Conservation (phyloP, 2,888 invertebrate genomes). For the Plusia festucae region DNA sequence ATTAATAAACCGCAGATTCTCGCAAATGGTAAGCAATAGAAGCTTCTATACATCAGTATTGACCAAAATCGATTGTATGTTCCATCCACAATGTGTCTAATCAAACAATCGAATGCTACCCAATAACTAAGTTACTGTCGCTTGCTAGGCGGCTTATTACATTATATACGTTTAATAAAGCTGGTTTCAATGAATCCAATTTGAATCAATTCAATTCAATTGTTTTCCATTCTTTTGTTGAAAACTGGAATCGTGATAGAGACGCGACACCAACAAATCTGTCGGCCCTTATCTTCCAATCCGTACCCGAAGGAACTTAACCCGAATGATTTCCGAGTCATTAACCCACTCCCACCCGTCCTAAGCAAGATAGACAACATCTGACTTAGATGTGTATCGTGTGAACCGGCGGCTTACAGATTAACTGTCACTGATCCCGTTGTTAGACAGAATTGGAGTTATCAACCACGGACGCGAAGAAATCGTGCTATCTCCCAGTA, state of each 20-base stretch:
- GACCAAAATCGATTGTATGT: background rate
- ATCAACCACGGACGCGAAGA: constrained; percentile 86
- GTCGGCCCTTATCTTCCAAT: constrained; percentile 86
- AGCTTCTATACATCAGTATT: background rate
- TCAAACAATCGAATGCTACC: constrained; percentile 27
- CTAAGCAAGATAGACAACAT: constrained; percentile 89
- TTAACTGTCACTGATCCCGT: constrained; percentile 80
- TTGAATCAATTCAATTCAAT: constrained; percentile 28
- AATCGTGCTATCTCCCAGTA: constrained; percentile 87
- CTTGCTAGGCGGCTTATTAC: background rate
- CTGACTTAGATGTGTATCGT: constrained; percentile 87
- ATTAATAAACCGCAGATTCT: background rate
- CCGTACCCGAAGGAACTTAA: constrained; percentile 83
- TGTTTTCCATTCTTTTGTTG: constrained; percentile 50
- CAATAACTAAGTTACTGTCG: constrained; percentile 12
- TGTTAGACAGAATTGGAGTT: constrained; percentile 84
- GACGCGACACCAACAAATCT: constrained; percentile 85
- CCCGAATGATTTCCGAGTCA: constrained; percentile 89
- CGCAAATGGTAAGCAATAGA: background rate
- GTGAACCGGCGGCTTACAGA: constrained; percentile 83
- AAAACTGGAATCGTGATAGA: constrained; percentile 61
- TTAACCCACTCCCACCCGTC: constrained; percentile 84
- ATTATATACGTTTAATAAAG: background rate
- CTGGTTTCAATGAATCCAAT: background rate
- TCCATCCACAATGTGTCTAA: constrained; percentile 45